These are phyloP conservation scores for Sarotherodon lohbergeri DNA, from an alignment of 2,113 vertebrate genomes.

Conservation along the genomic window DNA sequence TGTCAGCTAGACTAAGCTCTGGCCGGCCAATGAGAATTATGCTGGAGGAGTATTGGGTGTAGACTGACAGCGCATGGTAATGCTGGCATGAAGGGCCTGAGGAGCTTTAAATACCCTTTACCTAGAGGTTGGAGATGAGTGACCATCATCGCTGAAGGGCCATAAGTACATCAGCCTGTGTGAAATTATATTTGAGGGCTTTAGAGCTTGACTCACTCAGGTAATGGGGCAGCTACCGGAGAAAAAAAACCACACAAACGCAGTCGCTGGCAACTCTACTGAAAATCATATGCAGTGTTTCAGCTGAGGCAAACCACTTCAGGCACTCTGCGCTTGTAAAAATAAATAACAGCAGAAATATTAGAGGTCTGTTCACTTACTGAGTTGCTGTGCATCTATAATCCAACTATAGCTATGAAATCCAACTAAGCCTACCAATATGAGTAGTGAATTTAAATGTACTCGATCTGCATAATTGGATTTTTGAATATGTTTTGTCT, in stretches of 20 bases:
- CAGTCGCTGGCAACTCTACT: not conserved
- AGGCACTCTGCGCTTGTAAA: not conserved
- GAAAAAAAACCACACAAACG: not conserved
- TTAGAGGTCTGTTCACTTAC: not conserved
- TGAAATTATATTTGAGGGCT: slow-evolving; percentile 45
- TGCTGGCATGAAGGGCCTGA: slow-evolving; percentile 13
- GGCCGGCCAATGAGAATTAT: not conserved
- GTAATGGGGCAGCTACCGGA: slow-evolving; percentile 34
- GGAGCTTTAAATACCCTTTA: slow-evolving; percentile 37
- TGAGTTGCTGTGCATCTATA: not conserved
- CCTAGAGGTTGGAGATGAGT: slow-evolving; percentile 47
- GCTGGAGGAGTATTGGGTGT: not conserved
- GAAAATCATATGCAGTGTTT: slow-evolving; percentile 10
- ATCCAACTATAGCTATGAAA: not conserved
- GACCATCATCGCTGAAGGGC: slow-evolving; percentile 43
- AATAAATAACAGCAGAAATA: not conserved
- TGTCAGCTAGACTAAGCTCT: slow-evolving; percentile 6
- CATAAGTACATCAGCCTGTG: slow-evolving; percentile 30
- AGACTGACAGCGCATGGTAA: slow-evolving; percentile 30
- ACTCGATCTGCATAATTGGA: not conserved
- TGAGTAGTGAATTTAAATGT: not conserved
- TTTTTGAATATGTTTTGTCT: not conserved
- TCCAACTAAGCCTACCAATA: not conserved
- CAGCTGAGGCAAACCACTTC: not conserved
- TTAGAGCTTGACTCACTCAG: slow-evolving; percentile 46